These are phyloP conservation scores for Coremacera marginata DNA, from an alignment of 2,888 invertebrate species.

Conservation along the genomic window DNA sequence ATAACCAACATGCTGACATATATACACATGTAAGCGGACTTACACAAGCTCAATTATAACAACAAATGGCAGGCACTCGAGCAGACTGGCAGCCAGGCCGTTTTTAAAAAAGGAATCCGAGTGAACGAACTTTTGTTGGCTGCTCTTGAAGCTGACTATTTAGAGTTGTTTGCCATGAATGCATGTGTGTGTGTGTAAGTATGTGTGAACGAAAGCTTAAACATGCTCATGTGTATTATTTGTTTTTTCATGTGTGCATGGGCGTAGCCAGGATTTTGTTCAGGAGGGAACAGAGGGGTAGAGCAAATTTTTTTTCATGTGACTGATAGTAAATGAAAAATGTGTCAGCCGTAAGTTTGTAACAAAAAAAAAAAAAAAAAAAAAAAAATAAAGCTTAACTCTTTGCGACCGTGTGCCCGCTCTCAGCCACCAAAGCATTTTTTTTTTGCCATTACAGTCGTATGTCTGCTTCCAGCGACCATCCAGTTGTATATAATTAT, in stretches of 20 bases:
- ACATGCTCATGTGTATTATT: background rate
- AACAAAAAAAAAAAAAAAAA: too few species aligned
- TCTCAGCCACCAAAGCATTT: too few species aligned
- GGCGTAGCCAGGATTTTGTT: too few species aligned
- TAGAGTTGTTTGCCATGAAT: background rate
- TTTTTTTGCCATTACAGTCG: too few species aligned
- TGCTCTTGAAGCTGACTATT: background rate
- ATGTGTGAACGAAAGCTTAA: background rate
- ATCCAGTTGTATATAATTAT: too few species aligned
- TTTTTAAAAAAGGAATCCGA: background rate
- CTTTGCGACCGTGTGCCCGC: too few species aligned
- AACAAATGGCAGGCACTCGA: background rate
- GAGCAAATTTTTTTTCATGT: too few species aligned
- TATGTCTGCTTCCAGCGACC: too few species aligned
- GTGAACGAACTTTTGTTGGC: slow-evolving; percentile 32
- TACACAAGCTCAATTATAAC: background rate
- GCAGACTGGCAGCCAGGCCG: background rate
- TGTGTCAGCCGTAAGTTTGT: too few species aligned
- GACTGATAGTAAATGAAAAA: too few species aligned
- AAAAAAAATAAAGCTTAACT: too few species aligned
- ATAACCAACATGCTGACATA: background rate
- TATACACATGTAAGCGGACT: background rate
- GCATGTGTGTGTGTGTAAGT: background rate
- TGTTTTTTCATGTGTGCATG: background rate
- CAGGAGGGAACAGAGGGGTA: too few species aligned